Base-by-base conservation (phyloP, 2,113 vertebrate genomes). In the Lophius piscatorius region DNA sequence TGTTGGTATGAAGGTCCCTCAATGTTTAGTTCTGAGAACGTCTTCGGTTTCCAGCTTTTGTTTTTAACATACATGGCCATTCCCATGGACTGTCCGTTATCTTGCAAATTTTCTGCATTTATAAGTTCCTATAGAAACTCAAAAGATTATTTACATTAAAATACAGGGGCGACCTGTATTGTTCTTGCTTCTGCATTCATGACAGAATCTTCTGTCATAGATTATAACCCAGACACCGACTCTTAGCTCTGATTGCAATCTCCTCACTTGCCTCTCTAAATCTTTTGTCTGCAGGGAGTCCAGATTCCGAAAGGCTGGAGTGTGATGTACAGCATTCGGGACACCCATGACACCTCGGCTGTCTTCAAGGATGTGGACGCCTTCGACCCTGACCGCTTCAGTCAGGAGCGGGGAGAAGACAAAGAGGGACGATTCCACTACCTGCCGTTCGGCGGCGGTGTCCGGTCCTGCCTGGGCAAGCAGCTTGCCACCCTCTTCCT, bases 221-320 rank as follows among this genome's bases (percentile, higher is more conserved):
- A n/a, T n/a, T n/a, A n/a, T n/a, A n/a, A n/a, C n/a, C n/a, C n/a
- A n/a, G n/a, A n/a, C n/a, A n/a, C n/a, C n/a, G n/a, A n/a, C n/a
- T n/a, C n/a, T n/a, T n/a, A n/a, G 41, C 35, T n/a, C 18, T 40
- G 11, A 14, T 18, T n/a, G 12, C n/a, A 22, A 12, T 2, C 2
- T 35, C 9, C 11, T 57, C 5, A 63, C 3, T 17, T 6, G n/a
- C 5, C 28, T 55, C 7, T 17, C 0, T 24, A 14, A 46, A n/a
- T 2, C 46, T 13, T 35, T 1, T 56, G 9, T 48, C 20, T 62
- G 0, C 89, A 99, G 97, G 97, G 97, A 17, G 96, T 97, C 39
- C 97, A 99, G 75, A 97, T 99, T 49, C 97, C 97, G 39, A 98
- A 99, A 52, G 97, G 96, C 47, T 99, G 97, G 96, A 97, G 96